Conservation (phyloP, 2,888 invertebrate genomes). For the Pediacus dermestoides region DNA sequence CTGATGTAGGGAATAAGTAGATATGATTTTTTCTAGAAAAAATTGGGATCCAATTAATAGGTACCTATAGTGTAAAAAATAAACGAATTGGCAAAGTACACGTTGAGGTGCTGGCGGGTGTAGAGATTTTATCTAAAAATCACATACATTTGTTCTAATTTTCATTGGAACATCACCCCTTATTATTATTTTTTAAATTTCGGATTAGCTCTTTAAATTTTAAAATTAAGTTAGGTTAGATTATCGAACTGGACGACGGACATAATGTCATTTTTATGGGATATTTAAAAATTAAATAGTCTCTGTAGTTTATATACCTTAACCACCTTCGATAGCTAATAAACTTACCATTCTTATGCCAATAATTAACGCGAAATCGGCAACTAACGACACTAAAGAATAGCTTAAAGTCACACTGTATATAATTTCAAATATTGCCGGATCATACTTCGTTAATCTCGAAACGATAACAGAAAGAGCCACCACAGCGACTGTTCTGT, state of each 20-base stretch:
- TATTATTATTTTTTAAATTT: no score
- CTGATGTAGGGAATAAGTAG: not conserved
- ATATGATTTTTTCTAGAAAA: not conserved
- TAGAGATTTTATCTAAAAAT: no score
- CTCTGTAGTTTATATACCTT: not conserved
- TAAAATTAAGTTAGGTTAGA: no score
- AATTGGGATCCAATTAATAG: not conserved
- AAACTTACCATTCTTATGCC: constrained; percentile 3
- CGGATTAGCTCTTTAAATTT: no score
- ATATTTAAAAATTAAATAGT: constrained; percentile 1
- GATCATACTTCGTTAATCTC: constrained; percentile 5
- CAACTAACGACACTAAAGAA: not conserved
- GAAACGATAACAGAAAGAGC: not conserved
- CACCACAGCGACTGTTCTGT: not conserved
- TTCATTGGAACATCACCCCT: not conserved
- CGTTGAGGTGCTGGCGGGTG: no score
- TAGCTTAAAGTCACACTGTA: not conserved
- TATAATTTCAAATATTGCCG: not conserved
- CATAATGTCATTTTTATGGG: no score
- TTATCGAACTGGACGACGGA: not conserved
- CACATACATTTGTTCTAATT: not conserved
- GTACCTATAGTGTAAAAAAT: not conserved
- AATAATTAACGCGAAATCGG: not conserved
- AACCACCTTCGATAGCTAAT: not conserved
- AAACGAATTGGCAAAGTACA: no score